A percentile compares a stretch with the other conserved stretches of the same genome.
Conservation (phyloP, 2,888 invertebrate genomes). For the Drosophila greeni region DNA sequence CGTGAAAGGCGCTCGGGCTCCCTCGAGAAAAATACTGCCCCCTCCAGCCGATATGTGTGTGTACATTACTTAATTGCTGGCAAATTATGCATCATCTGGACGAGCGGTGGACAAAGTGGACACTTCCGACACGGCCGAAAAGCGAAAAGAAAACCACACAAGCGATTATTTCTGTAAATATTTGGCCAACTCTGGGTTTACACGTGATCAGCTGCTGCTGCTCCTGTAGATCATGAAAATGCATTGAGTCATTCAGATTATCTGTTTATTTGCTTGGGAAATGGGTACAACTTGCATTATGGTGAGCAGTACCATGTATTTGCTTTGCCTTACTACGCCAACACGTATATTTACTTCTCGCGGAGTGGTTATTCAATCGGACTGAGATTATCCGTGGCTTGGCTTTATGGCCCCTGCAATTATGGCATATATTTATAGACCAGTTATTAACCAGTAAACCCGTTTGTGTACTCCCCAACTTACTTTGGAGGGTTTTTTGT, state of each 20-base stretch:
- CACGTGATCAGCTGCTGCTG: slow-evolving; percentile 25
- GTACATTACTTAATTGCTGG: slow-evolving; percentile 58
- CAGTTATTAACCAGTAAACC: slow-evolving; percentile 6
- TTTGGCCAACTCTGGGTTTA: slow-evolving; percentile 24
- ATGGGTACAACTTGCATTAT: slow-evolving; percentile 11
- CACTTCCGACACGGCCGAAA: slow-evolving; percentile 57
- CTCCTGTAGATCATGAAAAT: slow-evolving; percentile 12
- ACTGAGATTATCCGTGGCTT: slow-evolving; percentile 14
- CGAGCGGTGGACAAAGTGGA: slow-evolving; percentile 32
- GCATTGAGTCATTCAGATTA: slow-evolving; percentile 1
- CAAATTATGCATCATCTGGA: slow-evolving; percentile 63
- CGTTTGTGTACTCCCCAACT: background rate
- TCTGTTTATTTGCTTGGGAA: slow-evolving; percentile 1
- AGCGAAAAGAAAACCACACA: slow-evolving; percentile 6
- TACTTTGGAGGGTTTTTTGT: background rate
- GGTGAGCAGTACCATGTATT: background rate
- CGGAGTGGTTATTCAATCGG: slow-evolving; percentile 23
- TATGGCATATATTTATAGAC: slow-evolving; percentile 35
- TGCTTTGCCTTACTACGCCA: background rate
- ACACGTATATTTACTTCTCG: slow-evolving; percentile 14
- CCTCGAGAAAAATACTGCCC: slow-evolving; percentile 3
- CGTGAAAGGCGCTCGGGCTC: slow-evolving; percentile 36
- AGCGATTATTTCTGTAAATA: slow-evolving; percentile 25
- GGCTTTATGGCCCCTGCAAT: slow-evolving; percentile 29
- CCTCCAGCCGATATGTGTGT: slow-evolving; percentile 8